Base-by-base conservation (phyloP, 2,113 vertebrate species). In the Neodontobutis hainanensis region DNA sequence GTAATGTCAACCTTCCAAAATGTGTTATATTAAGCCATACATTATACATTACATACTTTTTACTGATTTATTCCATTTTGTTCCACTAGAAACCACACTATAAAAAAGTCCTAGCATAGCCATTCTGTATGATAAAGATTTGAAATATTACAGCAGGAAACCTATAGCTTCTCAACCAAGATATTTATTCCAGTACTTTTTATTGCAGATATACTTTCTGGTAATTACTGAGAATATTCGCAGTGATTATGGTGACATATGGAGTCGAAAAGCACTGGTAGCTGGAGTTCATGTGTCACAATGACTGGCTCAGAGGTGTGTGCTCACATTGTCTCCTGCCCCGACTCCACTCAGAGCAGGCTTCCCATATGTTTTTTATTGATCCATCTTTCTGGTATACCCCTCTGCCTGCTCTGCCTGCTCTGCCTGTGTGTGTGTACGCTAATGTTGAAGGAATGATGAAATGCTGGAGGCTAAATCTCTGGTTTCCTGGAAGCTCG, bases 401-500 rank as follows among this genome's bases (percentile, higher is more conserved):
- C 81, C 81, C 75, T 73, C 61, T 77, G 38, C 69, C 52, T 73
- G 19, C 47, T 61, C 48, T 45, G 38, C 52, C 56, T 42, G 32
- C 5, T 19, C n/a, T n/a, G n/a, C n/a, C n/a, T n/a, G n/a, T 38
- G 48, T 50, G 12, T 14, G 60, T 66, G 51, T 64, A 61, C 80
- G 9, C 78, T 76, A 87, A 89, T 82, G 86, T 72, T 81, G 82
- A 84, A 89, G 83, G 89, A 90, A 87, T 87, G 88, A 88, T 88
- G 88, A 87, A 90, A 88, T 86, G 85, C 87, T 83, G 75, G 76
- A 88, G 85, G 86, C 84, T 88, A 89, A 86, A 84, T 85, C 86
- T 87, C 82, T 68, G 77, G 78, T 88, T 91, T 90, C 90, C 88
- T 88, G 87, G 87, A 90, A 90, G 83, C 80, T 73, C 73, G 73